Conservation (phyloP, 2,113 vertebrate genomes). For the Morone saxatilis region DNA sequence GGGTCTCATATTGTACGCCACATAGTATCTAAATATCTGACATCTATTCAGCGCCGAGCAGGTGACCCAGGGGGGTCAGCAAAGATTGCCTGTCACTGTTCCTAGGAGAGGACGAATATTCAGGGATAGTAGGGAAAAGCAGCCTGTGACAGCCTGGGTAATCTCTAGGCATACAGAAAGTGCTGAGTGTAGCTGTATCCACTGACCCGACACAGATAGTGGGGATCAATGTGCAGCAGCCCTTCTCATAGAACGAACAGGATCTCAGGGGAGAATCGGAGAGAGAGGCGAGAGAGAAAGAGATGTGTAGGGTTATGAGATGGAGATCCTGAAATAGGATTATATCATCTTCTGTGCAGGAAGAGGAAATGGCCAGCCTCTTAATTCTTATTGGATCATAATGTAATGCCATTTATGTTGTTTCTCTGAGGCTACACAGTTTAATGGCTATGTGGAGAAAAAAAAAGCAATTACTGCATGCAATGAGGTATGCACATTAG, state of each 20-base stretch:
- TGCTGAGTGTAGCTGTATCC: conserved; percentile 71
- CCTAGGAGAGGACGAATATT: conserved; percentile 40
- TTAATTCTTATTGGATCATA: conserved; percentile 73
- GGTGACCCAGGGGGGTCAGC: conserved; percentile 48
- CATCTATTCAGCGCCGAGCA: conserved; percentile 31
- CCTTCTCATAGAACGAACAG: conserved; percentile 66
- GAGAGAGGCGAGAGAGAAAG: conserved; percentile 46
- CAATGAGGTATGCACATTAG: conserved; percentile 49
- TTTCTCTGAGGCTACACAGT: conserved; percentile 57
- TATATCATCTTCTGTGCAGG: conserved; percentile 71
- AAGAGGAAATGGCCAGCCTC: conserved; percentile 76
- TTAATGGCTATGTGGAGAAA: conserved; percentile 55
- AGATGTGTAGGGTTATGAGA: conserved; percentile 54
- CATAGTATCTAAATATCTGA: conserved; percentile 60
- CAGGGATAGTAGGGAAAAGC: conserved; percentile 30
- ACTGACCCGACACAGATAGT: conserved; percentile 78
- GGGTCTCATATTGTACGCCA: conserved; percentile 31
- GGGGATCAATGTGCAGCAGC: conserved; percentile 76
- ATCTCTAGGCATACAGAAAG: conserved; percentile 58
- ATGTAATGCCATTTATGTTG: conserved; percentile 67
- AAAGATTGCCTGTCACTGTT: conserved; percentile 50
- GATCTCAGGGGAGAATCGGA: conserved; percentile 73
- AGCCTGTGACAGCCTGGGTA: conserved; percentile 48
- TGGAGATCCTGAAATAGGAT: conserved; percentile 74
- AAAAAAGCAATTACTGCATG: conserved; percentile 57